Evolutionary conservation across 2,113 vertebrate species (phyloP), one percentile per base, ranked within the genome.

Genomic region (Sarotherodon lohbergeri): DNA sequence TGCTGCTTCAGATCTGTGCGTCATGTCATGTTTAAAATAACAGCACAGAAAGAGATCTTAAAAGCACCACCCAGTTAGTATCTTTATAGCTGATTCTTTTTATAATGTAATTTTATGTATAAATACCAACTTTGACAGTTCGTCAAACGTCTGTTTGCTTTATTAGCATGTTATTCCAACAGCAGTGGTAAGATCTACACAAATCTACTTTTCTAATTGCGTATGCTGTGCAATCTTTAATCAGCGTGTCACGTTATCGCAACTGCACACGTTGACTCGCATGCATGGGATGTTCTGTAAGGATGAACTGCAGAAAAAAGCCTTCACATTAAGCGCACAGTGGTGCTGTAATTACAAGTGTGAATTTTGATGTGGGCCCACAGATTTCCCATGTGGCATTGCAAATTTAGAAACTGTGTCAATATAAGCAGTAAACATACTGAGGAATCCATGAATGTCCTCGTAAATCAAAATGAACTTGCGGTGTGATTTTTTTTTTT

Each of bases 321-420:
- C 9, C 6, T 87, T 63, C 43, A 13, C 36, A n/a, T 76, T 54
- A 85, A 56, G 59, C 46, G 39, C 61, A 9, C 41, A 4, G 11
- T 63, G 63, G 39, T 66, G 32, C 32, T 66, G 80, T 71, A 87
- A 90, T 93, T 87, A 80, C 36, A 17, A 39, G 80, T 55, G 50
- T 55, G 34, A 54, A 59, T 71, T 89, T 39, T 91, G 41, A 55
- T 54, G 11, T 73, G 76, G 43, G 29, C 50, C 76, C 84, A 48
- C 59, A 59, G 57, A 43, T 81, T 71, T 86, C 90, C 79, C 85
- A 80, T 46, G 63, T 79, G 80, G 24, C 41, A 39, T 34, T 61
- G 9, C 52, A 81, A n/a, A 88, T 93, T 83, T 80, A 71, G 86
- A 92, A 90, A 91, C 59, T 89, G 83, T 85, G 82, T 93, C 84